Conservation (phyloP, 2,797 vertebrate species). For the Serranus cabrilla region DNA sequence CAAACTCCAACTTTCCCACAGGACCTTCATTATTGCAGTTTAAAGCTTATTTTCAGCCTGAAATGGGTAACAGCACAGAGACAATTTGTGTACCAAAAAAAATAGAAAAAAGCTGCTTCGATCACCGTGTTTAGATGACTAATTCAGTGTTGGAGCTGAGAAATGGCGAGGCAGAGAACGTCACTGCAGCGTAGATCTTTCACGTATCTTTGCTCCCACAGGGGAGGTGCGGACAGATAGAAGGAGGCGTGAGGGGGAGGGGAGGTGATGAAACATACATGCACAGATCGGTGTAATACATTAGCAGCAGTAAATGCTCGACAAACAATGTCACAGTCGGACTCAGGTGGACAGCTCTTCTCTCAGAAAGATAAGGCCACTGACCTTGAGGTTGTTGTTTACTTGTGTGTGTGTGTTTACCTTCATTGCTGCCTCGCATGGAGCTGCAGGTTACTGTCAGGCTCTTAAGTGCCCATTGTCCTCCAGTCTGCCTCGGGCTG, state of each 20-base stretch:
- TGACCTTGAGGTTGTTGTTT: constrained; percentile 71
- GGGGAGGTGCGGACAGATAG: constrained; percentile 4
- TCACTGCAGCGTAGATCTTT: constrained; percentile 34
- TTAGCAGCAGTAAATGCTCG: constrained; percentile 46
- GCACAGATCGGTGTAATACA: constrained; percentile 53
- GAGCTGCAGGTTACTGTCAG: constrained; percentile 64
- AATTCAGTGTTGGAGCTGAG: constrained; percentile 11
- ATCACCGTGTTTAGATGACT: constrained; percentile 27
- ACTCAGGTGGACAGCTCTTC: constrained; percentile 50
- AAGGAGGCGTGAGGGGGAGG: constrained; percentile 6
- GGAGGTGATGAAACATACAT: constrained; percentile 40
- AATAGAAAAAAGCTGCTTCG: constrained; percentile 31
- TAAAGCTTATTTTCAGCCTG: background rate
- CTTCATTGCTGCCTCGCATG: constrained; percentile 42
- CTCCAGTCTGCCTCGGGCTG: constrained; percentile 62
- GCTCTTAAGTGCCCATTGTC: constrained; percentile 74
- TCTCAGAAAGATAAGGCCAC: constrained; percentile 57
- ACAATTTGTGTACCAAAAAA: background rate
- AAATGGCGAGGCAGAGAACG: constrained; percentile 17
- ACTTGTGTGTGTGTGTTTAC: constrained; percentile 43
- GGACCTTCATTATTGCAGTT: constrained; percentile 61
- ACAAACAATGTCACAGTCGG: constrained; percentile 55
- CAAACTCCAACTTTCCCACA: constrained; percentile 53
- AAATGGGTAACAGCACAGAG: background rate
- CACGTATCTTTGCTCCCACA: constrained; percentile 31